phyloP scores from a whole-genome alignment of 1,140 invertebrate genomes.

The Aphelenchoides besseyi region DNA sequence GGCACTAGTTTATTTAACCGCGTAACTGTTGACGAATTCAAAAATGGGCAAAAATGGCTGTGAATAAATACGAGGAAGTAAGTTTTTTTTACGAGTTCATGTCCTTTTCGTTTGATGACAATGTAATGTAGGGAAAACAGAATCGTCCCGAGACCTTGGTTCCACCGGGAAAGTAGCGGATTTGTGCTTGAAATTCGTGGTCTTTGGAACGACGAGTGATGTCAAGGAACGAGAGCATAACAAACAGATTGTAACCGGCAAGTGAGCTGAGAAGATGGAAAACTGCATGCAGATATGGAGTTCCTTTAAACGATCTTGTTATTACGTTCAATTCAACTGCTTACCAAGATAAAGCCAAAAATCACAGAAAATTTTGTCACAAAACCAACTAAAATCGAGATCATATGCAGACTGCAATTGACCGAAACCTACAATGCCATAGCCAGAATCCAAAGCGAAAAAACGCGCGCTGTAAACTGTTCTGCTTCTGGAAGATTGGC shows the following conservation, averaged over 20 bases:
- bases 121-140: conserved; percentile 8
- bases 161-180: conserved; percentile 37
- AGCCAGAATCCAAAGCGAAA: conserved; percentile 53
- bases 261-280: conserved; percentile 51
- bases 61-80: background rate
- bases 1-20: background rate
- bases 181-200: conserved; percentile 44
- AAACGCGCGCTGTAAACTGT: conserved; percentile 44
- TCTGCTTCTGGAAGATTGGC: conserved; percentile 50
- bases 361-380: conserved; percentile 55
- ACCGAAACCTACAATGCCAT: too few relatives aligned
- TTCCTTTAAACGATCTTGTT: conserved; percentile 31
- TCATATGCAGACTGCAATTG: too few relatives aligned
- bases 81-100: background rate
- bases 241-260: conserved; percentile 53
- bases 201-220: conserved; percentile 43
- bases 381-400: too few relatives aligned
- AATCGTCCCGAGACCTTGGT: background rate
- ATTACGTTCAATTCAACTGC: background rate
- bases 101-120: background rate
- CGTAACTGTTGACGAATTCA: background rate
- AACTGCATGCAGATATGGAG: conserved; percentile 58
- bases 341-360: conserved; percentile 58
- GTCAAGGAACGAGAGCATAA: conserved; percentile 61
- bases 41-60: background rate